Conservation (phyloP, 2,888 invertebrate genomes). For the Synergus laeviventris region DNA sequence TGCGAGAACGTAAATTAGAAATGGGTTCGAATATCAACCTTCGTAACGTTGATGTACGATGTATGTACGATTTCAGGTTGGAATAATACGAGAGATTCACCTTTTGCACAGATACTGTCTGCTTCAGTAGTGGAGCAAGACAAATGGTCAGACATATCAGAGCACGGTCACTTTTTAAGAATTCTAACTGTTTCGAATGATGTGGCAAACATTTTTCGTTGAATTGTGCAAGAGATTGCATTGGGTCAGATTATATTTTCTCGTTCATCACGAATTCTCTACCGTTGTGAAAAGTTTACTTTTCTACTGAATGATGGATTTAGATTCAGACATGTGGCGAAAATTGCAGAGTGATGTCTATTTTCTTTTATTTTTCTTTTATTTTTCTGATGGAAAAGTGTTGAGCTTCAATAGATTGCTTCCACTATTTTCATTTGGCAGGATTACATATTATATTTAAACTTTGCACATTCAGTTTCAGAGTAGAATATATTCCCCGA, state of each 20-base stretch:
- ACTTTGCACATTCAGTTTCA: background rate
- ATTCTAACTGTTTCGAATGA: slow-evolving; percentile 23
- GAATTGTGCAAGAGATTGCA: background rate
- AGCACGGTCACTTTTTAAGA: slow-evolving; percentile 10
- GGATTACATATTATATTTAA: background rate
- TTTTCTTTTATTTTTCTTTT: background rate
- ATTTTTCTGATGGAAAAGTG: background rate
- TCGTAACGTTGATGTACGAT: slow-evolving; percentile 49
- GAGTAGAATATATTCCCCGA: slow-evolving; percentile 16
- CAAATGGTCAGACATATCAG: slow-evolving; percentile 53
- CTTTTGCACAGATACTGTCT: slow-evolving; percentile 14
- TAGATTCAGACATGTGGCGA: background rate
- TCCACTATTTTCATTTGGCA: background rate
- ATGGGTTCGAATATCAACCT: slow-evolving; percentile 49
- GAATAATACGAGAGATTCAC: slow-evolving; percentile 19
- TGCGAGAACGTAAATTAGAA: slow-evolving; percentile 50
- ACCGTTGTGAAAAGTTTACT: background rate
- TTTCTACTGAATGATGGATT: slow-evolving; percentile 10
- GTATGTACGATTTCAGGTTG: slow-evolving; percentile 25
- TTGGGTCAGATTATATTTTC: slow-evolving; percentile 20
- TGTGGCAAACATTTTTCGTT: slow-evolving; percentile 13
- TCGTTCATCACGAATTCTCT: background rate
- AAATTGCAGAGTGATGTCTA: background rate
- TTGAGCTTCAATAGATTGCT: background rate
- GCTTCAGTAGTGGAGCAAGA: slow-evolving; percentile 52